Percentiles rank a stretch among this genome's conserved stretches.
These are phyloP conservation scores for Mesaphorura yosii DNA, from an alignment of 1,140 invertebrate genomes.

Conservation along the genomic window DNA sequence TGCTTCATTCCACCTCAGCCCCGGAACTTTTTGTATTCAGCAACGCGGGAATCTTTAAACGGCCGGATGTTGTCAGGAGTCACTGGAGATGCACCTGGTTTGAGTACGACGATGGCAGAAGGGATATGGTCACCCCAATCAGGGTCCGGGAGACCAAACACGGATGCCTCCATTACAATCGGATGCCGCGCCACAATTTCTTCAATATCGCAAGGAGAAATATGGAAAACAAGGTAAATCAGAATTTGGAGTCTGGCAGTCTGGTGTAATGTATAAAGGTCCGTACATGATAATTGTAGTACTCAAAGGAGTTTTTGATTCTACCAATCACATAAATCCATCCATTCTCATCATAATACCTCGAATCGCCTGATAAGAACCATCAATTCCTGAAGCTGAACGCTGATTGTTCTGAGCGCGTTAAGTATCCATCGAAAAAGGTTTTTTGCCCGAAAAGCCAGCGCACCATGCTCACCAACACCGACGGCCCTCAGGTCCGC, in stretches of 20 bases:
- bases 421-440: conserved; percentile 32
- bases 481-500: conserved; percentile 15
- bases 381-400: too few species aligned
- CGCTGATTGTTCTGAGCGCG: too few species aligned
- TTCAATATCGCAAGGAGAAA: conserved; percentile 33
- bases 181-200: conserved; percentile 35
- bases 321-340: conserved; percentile 33
- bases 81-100: conserved; percentile 32
- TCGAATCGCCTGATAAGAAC: too few species aligned
- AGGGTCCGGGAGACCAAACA: conserved; percentile 40
- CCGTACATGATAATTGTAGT: conserved; percentile 29
- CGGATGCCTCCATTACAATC: conserved; percentile 38
- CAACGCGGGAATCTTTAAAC: conserved; percentile 22
- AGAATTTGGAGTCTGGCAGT: not conserved
- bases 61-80: conserved; percentile 14
- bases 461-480: conserved; percentile 19
- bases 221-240: conserved; percentile 15
- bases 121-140: conserved; percentile 31
- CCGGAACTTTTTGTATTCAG: too few species aligned
- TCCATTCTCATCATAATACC: too few species aligned
- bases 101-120: conserved; percentile 19
- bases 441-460: conserved; percentile 30
- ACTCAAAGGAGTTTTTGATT: conserved; percentile 34
- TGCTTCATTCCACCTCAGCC: too few species aligned
- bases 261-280: not conserved